A percentile compares a stretch with the other conserved stretches of the same genome.
These are phyloP conservation scores for Botia almorhae DNA, from an alignment of 2,797 vertebrate species.

Conservation along the genomic window DNA sequence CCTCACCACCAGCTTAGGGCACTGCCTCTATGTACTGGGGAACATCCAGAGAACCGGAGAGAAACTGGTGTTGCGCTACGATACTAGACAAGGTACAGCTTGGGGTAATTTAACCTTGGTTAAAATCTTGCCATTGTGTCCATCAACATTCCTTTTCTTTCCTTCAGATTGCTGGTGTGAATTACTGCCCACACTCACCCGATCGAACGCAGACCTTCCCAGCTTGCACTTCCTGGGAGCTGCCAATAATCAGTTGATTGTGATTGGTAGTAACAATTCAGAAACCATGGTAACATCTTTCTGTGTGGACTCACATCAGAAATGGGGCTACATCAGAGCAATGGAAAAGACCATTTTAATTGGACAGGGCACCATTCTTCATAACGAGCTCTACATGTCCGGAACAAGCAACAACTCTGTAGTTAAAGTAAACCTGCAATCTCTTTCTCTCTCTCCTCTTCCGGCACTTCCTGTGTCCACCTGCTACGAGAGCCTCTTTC, in stretches of 20 bases:
- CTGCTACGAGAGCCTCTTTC: conserved; percentile 77
- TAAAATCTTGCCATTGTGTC: background rate
- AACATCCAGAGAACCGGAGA: conserved; percentile 80
- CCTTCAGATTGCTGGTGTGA: conserved; percentile 79
- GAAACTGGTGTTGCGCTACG: conserved; percentile 78
- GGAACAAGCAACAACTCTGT: conserved; percentile 71
- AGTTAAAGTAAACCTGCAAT: conserved; percentile 69
- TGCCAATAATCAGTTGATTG: conserved; percentile 71
- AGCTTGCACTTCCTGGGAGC: conserved; percentile 80
- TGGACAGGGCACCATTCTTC: conserved; percentile 75
- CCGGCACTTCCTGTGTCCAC: conserved; percentile 73
- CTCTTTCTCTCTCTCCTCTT: conserved; percentile 66
- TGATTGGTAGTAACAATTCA: conserved; percentile 79
- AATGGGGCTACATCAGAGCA: conserved; percentile 72
- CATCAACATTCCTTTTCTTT: conserved; percentile 11
- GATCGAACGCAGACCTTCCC: conserved; percentile 74
- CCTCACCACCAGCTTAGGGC: conserved; percentile 70
- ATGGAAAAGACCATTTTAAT: conserved; percentile 72
- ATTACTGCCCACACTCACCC: conserved; percentile 79
- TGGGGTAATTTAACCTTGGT: background rate
- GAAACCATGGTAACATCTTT: conserved; percentile 78
- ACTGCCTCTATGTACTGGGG: conserved; percentile 77
- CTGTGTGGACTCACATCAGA: conserved; percentile 67
- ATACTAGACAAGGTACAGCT: conserved; percentile 66
- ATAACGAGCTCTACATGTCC: conserved; percentile 71